Conservation (phyloP, 2,888 invertebrate genomes). For the Drosophila setosimentum region DNA sequence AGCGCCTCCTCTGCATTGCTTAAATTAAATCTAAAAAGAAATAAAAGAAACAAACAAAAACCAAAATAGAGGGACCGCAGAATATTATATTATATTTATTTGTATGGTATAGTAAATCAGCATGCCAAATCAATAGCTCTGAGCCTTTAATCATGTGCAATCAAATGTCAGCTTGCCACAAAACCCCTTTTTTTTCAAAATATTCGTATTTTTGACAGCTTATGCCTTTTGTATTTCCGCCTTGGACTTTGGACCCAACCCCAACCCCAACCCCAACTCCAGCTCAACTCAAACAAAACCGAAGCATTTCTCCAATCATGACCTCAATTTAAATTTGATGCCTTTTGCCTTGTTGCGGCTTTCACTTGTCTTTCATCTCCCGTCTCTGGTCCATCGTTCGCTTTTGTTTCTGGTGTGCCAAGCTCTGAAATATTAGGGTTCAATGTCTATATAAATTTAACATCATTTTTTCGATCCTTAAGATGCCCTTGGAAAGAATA, state of each 20-base stretch:
- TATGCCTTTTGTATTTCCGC: constrained; percentile 45
- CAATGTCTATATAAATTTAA: constrained; percentile 65
- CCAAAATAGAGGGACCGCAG: background rate
- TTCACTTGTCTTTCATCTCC: constrained; percentile 60
- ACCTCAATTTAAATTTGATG: constrained; percentile 83
- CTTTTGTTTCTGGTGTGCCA: constrained; percentile 20
- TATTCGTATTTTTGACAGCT: constrained; percentile 45
- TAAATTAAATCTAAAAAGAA: constrained; percentile 82
- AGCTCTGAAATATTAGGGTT: constrained; percentile 76
- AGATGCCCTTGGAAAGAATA: constrained; percentile 15
- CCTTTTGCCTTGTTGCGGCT: constrained; percentile 70
- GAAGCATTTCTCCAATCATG: constrained; percentile 76
- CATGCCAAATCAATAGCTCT: constrained; percentile 66
- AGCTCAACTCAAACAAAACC: constrained; percentile 21
- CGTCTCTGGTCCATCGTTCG: constrained; percentile 15
- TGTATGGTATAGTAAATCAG: constrained; percentile 48
- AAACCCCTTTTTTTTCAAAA: constrained; percentile 39
- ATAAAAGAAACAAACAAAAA: constrained; percentile 34
- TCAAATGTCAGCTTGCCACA: constrained; percentile 53
- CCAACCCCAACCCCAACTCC: background rate
- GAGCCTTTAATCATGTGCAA: constrained; percentile 76
- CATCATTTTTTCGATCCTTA: constrained; percentile 34
- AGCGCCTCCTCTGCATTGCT: constrained; percentile 85
- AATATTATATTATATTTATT: constrained; percentile 15
- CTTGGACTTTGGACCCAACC: constrained; percentile 30